Conservation (phyloP, 2,888 invertebrate genomes). For the Tortricodes alternella region DNA sequence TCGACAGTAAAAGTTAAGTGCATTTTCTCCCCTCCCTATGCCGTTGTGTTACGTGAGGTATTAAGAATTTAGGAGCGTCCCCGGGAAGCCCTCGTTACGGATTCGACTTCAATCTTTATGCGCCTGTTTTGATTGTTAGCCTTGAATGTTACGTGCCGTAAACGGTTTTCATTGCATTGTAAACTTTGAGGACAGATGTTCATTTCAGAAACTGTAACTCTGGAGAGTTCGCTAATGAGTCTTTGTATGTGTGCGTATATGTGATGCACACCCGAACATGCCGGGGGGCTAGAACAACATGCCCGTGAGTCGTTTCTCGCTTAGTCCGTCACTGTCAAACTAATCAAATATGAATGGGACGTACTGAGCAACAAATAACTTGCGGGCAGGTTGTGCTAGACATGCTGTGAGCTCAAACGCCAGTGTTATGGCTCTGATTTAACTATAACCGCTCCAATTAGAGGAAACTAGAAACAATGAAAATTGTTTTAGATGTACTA, state of each 20-base stretch:
- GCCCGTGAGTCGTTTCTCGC: too few relatives aligned
- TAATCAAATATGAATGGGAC: too few relatives aligned
- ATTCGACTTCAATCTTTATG: constrained; percentile 44
- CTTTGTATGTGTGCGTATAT: background rate
- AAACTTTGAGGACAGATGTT: constrained; percentile 29
- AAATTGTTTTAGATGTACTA: too few relatives aligned
- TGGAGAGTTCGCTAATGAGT: constrained; percentile 13
- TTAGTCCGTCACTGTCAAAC: too few relatives aligned
- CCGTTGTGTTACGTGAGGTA: constrained; percentile 80
- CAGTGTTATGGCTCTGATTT: too few relatives aligned
- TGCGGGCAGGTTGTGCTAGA: too few relatives aligned
- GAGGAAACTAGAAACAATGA: too few relatives aligned
- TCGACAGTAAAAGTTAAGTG: constrained; percentile 76
- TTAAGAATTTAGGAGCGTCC: constrained; percentile 78
- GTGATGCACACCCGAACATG: too few relatives aligned
- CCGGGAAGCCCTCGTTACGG: constrained; percentile 50
- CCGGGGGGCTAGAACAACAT: too few relatives aligned
- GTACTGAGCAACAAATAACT: too few relatives aligned
- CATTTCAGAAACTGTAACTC: constrained; percentile 9
- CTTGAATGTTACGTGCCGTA: constrained; percentile 32
- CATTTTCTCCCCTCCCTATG: constrained; percentile 61
- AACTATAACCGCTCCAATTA: too few relatives aligned
- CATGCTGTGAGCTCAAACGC: too few relatives aligned
- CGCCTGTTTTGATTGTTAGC: constrained; percentile 36
- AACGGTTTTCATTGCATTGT: constrained; percentile 33